Evolutionary conservation across 2,888 invertebrate species (phyloP).

Genomic region (Seira ritae): DNA sequence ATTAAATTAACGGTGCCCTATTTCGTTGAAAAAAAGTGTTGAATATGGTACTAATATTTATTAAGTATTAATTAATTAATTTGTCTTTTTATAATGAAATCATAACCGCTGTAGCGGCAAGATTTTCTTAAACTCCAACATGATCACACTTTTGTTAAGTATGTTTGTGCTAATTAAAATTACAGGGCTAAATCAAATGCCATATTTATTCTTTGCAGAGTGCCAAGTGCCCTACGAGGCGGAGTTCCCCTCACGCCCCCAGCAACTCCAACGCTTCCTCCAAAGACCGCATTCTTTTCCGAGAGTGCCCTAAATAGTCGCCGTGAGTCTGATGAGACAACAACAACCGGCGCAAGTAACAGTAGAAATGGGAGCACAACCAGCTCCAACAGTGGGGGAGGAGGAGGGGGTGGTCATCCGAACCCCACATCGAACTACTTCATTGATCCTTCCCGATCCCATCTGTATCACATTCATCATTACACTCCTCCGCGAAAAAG

Average conservation of each 20-base stretch:
- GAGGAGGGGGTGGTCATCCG: constrained; percentile 1
- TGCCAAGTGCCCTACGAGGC: constrained; percentile 36
- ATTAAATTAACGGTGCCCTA: too few relatives aligned
- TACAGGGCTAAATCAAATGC: too few relatives aligned
- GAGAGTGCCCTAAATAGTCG: constrained; percentile 53
- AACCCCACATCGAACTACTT: constrained; percentile 40
- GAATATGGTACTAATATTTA: too few relatives aligned
- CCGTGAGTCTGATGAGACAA: constrained; percentile 41
- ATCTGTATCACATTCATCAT: constrained; percentile 50
- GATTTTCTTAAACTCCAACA: too few relatives aligned
- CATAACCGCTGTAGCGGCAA: too few relatives aligned
- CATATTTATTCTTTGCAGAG: constrained; percentile 29
- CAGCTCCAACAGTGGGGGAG: constrained; percentile 29
- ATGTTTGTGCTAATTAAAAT: too few relatives aligned
- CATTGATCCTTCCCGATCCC: constrained; percentile 52
- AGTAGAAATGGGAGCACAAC: constrained; percentile 46
- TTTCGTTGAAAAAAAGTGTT: too few relatives aligned
- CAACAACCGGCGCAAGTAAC: constrained; percentile 35
- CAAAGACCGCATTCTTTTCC: constrained; percentile 57
- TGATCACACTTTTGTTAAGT: too few relatives aligned
- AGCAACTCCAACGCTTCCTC: constrained; percentile 57
- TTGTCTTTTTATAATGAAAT: too few relatives aligned
- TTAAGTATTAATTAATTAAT: too few relatives aligned
- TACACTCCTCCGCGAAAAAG: constrained; percentile 34
- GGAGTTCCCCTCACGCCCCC: constrained; percentile 53